A percentile compares a stretch with the other conserved stretches of the same genome.
Conservation (phyloP, 1,140 invertebrate genomes). For the Periplaneta americana region DNA sequence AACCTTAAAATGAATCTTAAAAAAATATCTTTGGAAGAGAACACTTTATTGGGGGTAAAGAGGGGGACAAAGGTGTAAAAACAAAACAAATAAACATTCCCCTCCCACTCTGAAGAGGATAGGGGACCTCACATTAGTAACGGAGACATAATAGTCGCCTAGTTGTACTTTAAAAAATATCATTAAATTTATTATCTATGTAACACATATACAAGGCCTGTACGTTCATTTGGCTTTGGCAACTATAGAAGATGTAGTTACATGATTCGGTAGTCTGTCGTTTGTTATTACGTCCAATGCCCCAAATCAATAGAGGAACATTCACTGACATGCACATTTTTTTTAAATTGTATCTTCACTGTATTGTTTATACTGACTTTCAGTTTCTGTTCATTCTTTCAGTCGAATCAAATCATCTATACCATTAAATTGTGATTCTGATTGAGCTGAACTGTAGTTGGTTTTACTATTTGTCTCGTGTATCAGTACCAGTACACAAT, state of each 20-base stretch:
- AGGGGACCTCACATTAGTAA: neutral
- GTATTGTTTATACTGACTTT: too few species aligned
- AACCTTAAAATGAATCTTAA: neutral
- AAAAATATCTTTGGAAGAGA: constrained; percentile 13
- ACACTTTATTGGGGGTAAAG: neutral
- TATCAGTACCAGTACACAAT: too few species aligned
- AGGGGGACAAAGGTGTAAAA: neutral
- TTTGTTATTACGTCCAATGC: neutral
- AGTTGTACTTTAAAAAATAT: neutral
- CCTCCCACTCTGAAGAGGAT: neutral
- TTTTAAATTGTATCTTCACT: too few species aligned
- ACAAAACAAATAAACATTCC: neutral
- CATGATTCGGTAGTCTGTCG: neutral
- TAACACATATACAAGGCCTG: neutral
- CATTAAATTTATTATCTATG: neutral
- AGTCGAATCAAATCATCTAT: too few species aligned
- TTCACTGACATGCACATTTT: too few species aligned
- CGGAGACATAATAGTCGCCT: neutral
- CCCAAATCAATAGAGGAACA: neutral
- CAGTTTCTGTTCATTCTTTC: too few species aligned
- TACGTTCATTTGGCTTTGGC: neutral
- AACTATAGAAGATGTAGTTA: neutral
- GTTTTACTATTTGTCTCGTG: too few species aligned
- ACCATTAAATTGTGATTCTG: too few species aligned
- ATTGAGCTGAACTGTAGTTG: too few species aligned